A percentile compares a stretch with the other conserved stretches of the same genome.
Conservation (phyloP, 2,888 invertebrate species). For the Tiphia femorata region DNA sequence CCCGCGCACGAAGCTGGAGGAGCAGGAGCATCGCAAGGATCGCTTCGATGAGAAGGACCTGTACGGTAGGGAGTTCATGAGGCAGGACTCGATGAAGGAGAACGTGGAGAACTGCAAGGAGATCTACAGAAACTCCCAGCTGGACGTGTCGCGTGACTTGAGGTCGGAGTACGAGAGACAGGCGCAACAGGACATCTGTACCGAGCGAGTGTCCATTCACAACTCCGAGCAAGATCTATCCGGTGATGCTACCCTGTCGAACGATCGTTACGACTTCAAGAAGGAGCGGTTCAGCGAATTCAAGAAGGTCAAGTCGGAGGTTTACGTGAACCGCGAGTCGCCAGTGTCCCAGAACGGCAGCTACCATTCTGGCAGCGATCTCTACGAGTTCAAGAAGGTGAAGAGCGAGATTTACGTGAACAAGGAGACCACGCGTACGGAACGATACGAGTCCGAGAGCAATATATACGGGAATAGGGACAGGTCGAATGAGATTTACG, state of each 20-base stretch:
- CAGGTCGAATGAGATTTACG: slow-evolving; percentile 59
- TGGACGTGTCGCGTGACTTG: slow-evolving; percentile 44
- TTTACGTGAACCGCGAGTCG: slow-evolving; percentile 61
- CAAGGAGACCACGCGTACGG: slow-evolving; percentile 46
- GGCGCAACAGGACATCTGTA: slow-evolving; percentile 56
- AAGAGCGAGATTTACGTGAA: slow-evolving; percentile 60
- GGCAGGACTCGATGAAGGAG: slow-evolving; percentile 62
- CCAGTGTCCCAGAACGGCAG: slow-evolving; percentile 62
- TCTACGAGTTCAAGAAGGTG: slow-evolving; percentile 61
- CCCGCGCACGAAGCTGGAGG: slow-evolving; percentile 62
- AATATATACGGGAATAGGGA: slow-evolving; percentile 61
- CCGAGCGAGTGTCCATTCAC: slow-evolving; percentile 56
- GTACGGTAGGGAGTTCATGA: slow-evolving; percentile 54
- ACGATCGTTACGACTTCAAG: slow-evolving; percentile 52
- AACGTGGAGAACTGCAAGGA: slow-evolving; percentile 63
- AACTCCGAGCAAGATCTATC: slow-evolving; percentile 56
- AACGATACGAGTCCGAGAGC: slow-evolving; percentile 54
- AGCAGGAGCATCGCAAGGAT: slow-evolving; percentile 60
- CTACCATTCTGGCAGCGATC: slow-evolving; percentile 53
- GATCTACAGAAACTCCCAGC: slow-evolving; percentile 49
- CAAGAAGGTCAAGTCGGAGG: slow-evolving; percentile 61
- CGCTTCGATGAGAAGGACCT: slow-evolving; percentile 58
- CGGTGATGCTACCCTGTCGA: slow-evolving; percentile 50
- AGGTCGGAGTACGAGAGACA: slow-evolving; percentile 52
- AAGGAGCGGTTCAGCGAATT: slow-evolving; percentile 62